These are phyloP conservation scores for Caenorhabditis becei DNA, from an alignment of 2,888 invertebrate genomes.

Conservation along the genomic window DNA sequence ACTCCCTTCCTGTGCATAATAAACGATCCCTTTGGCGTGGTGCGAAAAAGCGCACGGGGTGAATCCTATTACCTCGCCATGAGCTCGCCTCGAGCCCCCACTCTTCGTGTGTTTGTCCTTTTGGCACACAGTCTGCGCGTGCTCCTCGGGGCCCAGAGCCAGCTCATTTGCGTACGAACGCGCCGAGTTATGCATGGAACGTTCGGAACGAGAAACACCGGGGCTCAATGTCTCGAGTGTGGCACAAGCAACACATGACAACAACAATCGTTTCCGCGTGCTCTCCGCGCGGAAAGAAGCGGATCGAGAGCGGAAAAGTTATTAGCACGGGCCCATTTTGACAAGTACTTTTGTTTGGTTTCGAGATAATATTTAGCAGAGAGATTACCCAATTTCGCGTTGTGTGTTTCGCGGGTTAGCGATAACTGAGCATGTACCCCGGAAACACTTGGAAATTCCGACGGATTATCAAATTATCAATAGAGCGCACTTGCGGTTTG, in stretches of 20 bases:
- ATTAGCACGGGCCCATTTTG: slow-evolving; percentile 10
- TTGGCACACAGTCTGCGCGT: slow-evolving; percentile 32
- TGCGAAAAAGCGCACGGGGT: slow-evolving; percentile 20
- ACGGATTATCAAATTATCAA: neutral
- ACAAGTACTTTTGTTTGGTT: slow-evolving; percentile 48
- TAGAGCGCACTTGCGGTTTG: neutral
- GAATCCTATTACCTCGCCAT: slow-evolving; percentile 24
- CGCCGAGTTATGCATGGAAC: slow-evolving; percentile 52
- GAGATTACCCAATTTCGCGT: neutral
- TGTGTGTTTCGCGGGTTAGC: slow-evolving; percentile 27
- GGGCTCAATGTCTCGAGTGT: slow-evolving; percentile 14
- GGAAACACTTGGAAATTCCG: neutral
- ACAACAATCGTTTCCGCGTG: neutral
- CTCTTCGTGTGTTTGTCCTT: slow-evolving; percentile 35
- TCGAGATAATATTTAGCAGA: slow-evolving; percentile 25
- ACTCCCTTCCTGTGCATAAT: neutral
- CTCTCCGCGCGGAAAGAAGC: slow-evolving; percentile 6
- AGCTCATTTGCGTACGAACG: slow-evolving; percentile 44
- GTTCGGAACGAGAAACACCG: slow-evolving; percentile 29
- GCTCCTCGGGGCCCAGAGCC: neutral
- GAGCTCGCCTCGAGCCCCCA: slow-evolving; percentile 16
- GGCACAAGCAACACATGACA: neutral
- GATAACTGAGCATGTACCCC: neutral
- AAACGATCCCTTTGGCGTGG: slow-evolving; percentile 16
- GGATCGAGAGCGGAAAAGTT: neutral